These are phyloP conservation scores for Halictus ligatus DNA, from an alignment of 2,888 invertebrate species.

Conservation along the genomic window DNA sequence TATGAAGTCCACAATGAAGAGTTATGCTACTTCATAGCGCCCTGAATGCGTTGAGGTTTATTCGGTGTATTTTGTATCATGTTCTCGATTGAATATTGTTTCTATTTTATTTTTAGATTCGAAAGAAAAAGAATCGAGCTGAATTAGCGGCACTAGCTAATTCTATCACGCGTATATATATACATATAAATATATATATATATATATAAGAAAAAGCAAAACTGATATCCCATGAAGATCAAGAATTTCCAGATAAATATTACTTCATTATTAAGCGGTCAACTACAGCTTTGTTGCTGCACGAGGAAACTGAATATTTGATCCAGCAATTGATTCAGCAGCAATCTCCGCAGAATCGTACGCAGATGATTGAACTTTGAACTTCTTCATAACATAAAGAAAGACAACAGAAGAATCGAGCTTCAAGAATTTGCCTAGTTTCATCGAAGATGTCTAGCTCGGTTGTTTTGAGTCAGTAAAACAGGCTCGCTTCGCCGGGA, in stretches of 20 bases:
- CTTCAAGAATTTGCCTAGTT: background rate
- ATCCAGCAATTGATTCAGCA: conserved; percentile 28
- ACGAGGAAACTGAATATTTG: conserved; percentile 29
- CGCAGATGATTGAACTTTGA: conserved; percentile 45
- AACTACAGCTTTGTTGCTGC: conserved; percentile 52
- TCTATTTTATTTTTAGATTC: conserved; percentile 86
- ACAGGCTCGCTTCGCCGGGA: conserved; percentile 25
- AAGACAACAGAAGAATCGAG: conserved; percentile 19
- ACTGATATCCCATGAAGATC: conserved; percentile 64
- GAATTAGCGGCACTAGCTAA: conserved; percentile 83
- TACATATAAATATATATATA: conserved; percentile 48
- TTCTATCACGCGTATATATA: conserved; percentile 50
- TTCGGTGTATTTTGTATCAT: background rate
- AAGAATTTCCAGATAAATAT: conserved; percentile 67
- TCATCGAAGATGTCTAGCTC: conserved; percentile 20
- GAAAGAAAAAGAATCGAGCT: conserved; percentile 89
- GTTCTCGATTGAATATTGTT: background rate
- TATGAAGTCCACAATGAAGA: background rate
- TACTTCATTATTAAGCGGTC: conserved; percentile 54
- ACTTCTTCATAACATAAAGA: background rate
- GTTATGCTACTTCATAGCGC: background rate
- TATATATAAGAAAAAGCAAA: conserved; percentile 59
- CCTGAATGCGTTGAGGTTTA: background rate
- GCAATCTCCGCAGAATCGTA: conserved; percentile 45
- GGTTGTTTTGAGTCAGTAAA: background rate